Conservation (phyloP, 2,113 vertebrate genomes). For the Gambusia holbrooki region DNA sequence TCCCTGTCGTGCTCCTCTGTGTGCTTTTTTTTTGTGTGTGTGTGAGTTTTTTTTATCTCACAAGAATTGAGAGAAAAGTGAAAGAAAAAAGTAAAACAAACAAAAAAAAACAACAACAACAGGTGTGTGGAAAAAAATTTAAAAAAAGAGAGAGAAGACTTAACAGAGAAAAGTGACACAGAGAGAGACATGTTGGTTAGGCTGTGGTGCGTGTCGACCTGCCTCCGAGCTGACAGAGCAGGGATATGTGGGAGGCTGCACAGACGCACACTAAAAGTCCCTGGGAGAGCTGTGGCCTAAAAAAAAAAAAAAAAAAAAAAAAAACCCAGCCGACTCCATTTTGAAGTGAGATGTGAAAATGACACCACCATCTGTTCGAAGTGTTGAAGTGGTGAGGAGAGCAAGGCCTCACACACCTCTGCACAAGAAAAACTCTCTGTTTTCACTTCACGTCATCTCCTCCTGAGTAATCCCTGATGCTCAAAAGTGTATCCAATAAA, state of each 20-base stretch:
- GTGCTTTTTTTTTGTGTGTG: neutral
- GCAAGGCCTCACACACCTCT: conserved; percentile 39
- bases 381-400: conserved; percentile 25
- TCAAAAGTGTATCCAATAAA: neutral
- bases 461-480: neutral
- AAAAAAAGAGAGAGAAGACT: neutral
- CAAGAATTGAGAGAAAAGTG: conserved; percentile 14
- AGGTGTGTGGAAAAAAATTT: conserved; percentile 1
- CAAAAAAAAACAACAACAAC: neutral
- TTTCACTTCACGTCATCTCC: neutral
- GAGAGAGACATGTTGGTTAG: conserved; percentile 19
- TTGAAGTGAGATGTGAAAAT: conserved; percentile 54
- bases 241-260: conserved; percentile 56
- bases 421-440: conserved; percentile 11
- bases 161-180: conserved; percentile 3
- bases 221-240: conserved; percentile 25
- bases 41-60: neutral
- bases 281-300: conserved; percentile 52
- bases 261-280: conserved; percentile 30
- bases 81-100: neutral
- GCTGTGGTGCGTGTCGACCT: conserved; percentile 25
- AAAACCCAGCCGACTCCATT: conserved; percentile 39
- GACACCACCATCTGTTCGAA: conserved; percentile 58
- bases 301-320: conserved; percentile 1
- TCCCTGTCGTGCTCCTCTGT: neutral